A percentile compares a stretch with the other conserved stretches of the same genome.
These are phyloP conservation scores for Cyanoderma ruficeps DNA, from an alignment of 2,113 vertebrate species.

Conservation along the genomic window DNA sequence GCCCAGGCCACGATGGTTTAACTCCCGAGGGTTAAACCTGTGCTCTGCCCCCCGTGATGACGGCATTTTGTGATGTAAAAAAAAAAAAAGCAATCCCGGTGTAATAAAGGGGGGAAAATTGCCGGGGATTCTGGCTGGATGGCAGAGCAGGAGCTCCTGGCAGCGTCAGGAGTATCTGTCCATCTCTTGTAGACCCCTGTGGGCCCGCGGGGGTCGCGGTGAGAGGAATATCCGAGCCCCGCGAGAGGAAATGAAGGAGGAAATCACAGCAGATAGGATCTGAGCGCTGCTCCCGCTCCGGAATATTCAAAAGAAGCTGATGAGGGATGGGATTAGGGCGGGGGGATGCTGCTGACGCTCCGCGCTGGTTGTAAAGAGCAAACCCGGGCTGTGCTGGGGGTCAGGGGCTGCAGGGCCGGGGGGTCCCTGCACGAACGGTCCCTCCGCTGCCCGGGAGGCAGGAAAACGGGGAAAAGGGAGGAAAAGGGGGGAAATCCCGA, in stretches of 20 bases:
- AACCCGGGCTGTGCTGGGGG: not conserved
- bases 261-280: slow-evolving; percentile 43
- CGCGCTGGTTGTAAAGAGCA: not conserved
- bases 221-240: not conserved
- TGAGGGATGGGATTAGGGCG: slow-evolving; percentile 46
- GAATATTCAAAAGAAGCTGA: slow-evolving; percentile 56
- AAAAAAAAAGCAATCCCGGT: not conserved
- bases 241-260: slow-evolving; percentile 67
- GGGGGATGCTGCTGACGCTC: not conserved
- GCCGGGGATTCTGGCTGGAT: not conserved
- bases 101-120: not conserved
- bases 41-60: rapidly evolving
- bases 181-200: not conserved
- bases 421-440: not conserved
- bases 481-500: rapidly evolving
- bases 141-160: not conserved
- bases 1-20: too few relatives aligned
- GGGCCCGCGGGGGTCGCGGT: not conserved
- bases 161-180: not conserved
- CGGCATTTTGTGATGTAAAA: not conserved
- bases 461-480: not conserved
- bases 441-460: rapidly evolving
- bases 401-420: rapidly evolving
- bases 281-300: not conserved
- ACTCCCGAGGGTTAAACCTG: not conserved